phyloP scores from a whole-genome alignment of 2,113 vertebrate species.

The Phylloscopus whistleri region DNA sequence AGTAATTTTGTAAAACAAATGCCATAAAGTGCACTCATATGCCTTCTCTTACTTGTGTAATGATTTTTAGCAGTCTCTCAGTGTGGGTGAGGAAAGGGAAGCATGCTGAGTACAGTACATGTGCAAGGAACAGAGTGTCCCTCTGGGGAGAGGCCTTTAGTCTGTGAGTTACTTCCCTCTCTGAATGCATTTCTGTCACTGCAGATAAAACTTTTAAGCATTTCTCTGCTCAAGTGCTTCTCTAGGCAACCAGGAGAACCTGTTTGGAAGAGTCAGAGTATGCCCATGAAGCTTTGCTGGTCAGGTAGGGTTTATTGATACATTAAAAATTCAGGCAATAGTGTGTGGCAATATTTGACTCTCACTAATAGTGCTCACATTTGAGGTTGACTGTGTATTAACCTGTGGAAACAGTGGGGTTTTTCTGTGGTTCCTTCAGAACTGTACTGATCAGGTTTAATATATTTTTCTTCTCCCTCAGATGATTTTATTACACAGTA shows the following conservation, averaged over 20 bases:
- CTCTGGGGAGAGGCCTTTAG: not conserved
- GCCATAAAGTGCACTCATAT: not conserved
- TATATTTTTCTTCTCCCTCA: not conserved
- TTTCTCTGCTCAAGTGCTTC: not conserved
- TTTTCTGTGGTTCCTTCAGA: not conserved
- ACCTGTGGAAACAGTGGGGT: accelerated
- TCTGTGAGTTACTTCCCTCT: not conserved
- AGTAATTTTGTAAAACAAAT: not conserved
- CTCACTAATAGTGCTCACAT: not conserved
- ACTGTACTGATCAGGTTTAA: not conserved
- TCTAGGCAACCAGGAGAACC: not conserved
- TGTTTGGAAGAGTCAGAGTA: not conserved
- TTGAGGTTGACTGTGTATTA: not conserved
- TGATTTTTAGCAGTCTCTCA: not conserved
- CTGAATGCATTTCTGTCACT: not conserved
- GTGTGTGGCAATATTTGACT: not conserved
- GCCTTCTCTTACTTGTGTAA: not conserved
- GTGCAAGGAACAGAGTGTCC: not conserved
- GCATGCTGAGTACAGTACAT: accelerated
- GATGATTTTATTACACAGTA: not conserved
- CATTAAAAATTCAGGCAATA: not conserved
- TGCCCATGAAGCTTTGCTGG: not conserved
- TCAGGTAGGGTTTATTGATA: not conserved
- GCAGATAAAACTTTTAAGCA: not conserved
- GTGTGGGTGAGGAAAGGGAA: not conserved